Conservation (phyloP, 2,888 invertebrate species). For the Hydriomena furcata region DNA sequence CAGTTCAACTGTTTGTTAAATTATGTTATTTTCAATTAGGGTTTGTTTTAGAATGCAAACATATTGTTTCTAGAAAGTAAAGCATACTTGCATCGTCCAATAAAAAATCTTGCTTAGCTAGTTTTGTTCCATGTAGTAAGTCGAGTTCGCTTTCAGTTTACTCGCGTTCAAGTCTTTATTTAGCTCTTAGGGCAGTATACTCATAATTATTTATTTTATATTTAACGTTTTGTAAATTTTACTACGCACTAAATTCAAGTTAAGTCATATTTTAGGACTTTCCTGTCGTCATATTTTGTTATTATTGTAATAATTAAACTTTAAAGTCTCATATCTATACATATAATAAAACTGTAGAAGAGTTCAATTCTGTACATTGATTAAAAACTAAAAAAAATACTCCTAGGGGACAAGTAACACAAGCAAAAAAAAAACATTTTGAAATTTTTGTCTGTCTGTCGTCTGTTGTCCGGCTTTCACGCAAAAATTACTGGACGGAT, state of each 20-base stretch:
- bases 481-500: too few relatives aligned
- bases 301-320: slow-evolving; percentile 8
- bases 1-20: too few relatives aligned
- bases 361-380: too few relatives aligned
- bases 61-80: slow-evolving; percentile 6
- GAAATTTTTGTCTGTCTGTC: too few relatives aligned
- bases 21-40: neutral
- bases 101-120: slow-evolving; percentile 27
- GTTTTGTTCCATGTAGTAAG: slow-evolving; percentile 26
- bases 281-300: neutral
- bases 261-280: neutral
- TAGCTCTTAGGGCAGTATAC: slow-evolving; percentile 6
- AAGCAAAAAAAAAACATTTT: too few relatives aligned
- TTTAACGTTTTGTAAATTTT: neutral
- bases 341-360: too few relatives aligned
- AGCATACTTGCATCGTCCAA: neutral
- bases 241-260: too few relatives aligned
- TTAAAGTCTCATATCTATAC: slow-evolving; percentile 2
- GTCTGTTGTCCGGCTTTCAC: too few relatives aligned
- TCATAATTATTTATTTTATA: neutral
- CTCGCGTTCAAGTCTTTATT: slow-evolving; percentile 15
- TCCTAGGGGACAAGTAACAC: too few relatives aligned
- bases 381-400: too few relatives aligned
- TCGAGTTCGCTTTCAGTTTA: slow-evolving; percentile 32
- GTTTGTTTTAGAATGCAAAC: neutral